phyloP scores from a whole-genome alignment of 2,113 vertebrate genomes.

The Dryoscopus gambensis region DNA sequence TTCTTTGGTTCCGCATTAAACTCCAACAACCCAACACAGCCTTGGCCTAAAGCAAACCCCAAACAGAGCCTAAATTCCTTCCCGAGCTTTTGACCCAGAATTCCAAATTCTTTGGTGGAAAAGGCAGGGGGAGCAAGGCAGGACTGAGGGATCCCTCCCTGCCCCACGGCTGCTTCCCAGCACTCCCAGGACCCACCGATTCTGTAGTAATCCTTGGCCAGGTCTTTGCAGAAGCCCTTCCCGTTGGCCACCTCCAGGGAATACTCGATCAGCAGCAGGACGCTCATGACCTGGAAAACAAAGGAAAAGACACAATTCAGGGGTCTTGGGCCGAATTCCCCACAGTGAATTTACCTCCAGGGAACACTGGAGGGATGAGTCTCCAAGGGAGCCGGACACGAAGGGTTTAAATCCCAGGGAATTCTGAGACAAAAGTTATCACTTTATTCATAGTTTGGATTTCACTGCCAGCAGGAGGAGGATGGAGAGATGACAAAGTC shows the following conservation, averaged over 20 bases:
- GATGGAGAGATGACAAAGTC: not conserved
- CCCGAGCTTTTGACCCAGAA: not conserved
- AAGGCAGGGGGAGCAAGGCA: not conserved
- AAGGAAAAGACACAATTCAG: not conserved
- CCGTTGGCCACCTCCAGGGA: constrained; percentile 63
- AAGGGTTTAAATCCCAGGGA: not conserved
- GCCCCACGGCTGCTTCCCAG: not conserved
- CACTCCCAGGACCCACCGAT: constrained; percentile 51
- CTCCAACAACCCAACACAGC: not conserved
- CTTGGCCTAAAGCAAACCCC: not conserved
- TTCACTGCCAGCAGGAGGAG: not conserved
- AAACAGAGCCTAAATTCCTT: not conserved
- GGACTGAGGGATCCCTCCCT: not conserved
- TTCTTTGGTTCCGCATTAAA: fast-evolving
- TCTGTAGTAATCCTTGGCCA: constrained; percentile 53
- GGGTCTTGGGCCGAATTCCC: not conserved
- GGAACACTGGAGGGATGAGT: not conserved
- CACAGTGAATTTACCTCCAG: not conserved
- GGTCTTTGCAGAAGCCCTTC: constrained; percentile 61
- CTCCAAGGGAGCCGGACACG: not conserved
- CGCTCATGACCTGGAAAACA: constrained; percentile 56
- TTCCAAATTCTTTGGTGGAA: not conserved
- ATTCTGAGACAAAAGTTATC: not conserved
- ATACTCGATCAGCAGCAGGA: constrained; percentile 72
- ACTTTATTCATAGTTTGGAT: not conserved